These are phyloP conservation scores for Myathropa florea DNA, from an alignment of 2,888 invertebrate species.

Conservation along the genomic window DNA sequence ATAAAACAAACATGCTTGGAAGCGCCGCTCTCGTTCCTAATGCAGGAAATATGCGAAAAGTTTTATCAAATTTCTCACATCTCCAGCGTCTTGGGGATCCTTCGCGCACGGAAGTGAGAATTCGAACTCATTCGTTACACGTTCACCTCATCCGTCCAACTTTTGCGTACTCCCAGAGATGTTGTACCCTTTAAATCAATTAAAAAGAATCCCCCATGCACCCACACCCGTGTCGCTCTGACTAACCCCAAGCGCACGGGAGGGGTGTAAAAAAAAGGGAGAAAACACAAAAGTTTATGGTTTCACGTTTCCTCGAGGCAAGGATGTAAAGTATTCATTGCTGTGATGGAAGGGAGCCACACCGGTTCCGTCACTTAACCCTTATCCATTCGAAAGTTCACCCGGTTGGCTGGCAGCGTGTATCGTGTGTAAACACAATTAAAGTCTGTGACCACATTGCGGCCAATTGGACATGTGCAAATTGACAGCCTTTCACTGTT, in stretches of 20 bases:
- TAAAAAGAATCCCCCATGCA: neutral
- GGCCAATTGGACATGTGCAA: conserved; percentile 28
- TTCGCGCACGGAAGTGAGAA: neutral
- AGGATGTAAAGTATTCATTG: neutral
- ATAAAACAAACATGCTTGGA: neutral
- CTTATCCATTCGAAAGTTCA: neutral
- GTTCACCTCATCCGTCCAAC: neutral
- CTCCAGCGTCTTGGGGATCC: neutral
- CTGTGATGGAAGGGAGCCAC: neutral
- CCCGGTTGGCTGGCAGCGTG: neutral
- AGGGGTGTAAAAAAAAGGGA: neutral
- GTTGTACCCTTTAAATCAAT: neutral
- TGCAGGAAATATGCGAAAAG: neutral
- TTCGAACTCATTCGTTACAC: neutral
- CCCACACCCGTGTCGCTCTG: neutral
- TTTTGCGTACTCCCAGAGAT: neutral
- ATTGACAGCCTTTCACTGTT: conserved; percentile 4
- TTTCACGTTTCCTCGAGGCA: neutral
- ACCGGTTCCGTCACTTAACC: no score
- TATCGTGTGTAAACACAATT: conserved; percentile 36
- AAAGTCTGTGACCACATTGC: conserved; percentile 4
- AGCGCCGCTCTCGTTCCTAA: neutral
- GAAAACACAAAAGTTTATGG: neutral
- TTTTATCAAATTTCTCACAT: neutral
- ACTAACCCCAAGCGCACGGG: neutral